Evolutionary conservation across 2,113 vertebrate species (phyloP).

Genomic region (Leptosomus discolor): DNA sequence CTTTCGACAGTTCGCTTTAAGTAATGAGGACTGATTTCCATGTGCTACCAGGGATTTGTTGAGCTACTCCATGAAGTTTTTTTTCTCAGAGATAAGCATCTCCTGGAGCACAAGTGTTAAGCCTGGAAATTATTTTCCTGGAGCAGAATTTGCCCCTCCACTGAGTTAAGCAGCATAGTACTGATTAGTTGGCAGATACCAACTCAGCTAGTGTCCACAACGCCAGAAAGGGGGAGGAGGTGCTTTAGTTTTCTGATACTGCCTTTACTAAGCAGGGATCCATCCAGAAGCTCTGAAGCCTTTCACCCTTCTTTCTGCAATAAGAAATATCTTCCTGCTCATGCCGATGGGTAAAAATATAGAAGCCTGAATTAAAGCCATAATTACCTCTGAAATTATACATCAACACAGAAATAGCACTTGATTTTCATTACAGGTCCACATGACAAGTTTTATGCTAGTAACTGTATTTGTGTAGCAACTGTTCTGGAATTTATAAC

Average conservation of each 20-base stretch:
- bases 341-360: neutral
- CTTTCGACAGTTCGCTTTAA: neutral
- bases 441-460: neutral
- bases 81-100: neutral
- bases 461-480: neutral
- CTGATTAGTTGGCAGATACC: neutral
- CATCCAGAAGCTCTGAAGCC: neutral
- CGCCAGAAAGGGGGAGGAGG: neutral
- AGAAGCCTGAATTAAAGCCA: neutral
- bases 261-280: neutral
- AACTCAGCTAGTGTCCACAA: neutral
- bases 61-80: neutral
- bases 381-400: neutral
- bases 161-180: neutral
- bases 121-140: neutral
- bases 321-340: neutral
- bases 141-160: neutral
- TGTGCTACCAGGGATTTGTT: neutral
- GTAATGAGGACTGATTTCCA: neutral
- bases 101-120: neutral
- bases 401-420: neutral
- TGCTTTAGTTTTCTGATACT: neutral
- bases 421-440: neutral
- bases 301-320: neutral
- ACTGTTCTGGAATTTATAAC: neutral